Base-by-base conservation (phyloP, 2,113 vertebrate genomes). In the Fregetta grallaria region DNA sequence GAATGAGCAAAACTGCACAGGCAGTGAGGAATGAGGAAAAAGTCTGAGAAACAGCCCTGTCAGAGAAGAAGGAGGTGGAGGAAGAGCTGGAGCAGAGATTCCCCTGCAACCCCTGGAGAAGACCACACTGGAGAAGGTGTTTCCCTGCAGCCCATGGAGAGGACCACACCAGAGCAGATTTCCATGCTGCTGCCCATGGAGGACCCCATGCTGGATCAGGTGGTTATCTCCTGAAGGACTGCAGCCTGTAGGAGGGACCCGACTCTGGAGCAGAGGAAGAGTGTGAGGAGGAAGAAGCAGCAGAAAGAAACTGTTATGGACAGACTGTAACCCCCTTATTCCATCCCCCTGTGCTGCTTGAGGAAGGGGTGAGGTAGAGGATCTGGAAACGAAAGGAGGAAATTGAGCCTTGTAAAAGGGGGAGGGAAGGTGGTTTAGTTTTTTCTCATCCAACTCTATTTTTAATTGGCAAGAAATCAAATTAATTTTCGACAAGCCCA, bases 261-360 rank as follows among this genome's bases (percentile, higher is more conserved):
- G 9, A 34, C 15, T 21, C 29, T 49, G 26, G 12, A 82, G 7
- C 3, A 40, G 11, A 1, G 3, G 5, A 88, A 75, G n/a, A 53
- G 15, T 16, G 7, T 59, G 45, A 77, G 12, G 12, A 62, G 18
- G 11, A 78, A 75, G 25, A 62, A 45, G 21, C 3, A 58, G 15
- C 20, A 44, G 30, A 86, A 17, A 68, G 5, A 4, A 80, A 12
- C 12, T 44, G 15, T 22, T 76, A 21, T 3, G 4, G n/a, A 67
- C 26, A 50, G 32, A 25, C 7, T 32, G 23, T 42, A 52, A 80
- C 0, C 2, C 3, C 3, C 3, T 2, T 56, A 4, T 30, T 71
- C 6, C 50, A 30, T 21, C 6, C 1, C 9, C 7, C 11, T 34
- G 4, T 58, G 14, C 2, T 6, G 6, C 32, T 4, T 36, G 13